Base-by-base conservation (phyloP, 2,888 invertebrate genomes). In the Sericinus montela region DNA sequence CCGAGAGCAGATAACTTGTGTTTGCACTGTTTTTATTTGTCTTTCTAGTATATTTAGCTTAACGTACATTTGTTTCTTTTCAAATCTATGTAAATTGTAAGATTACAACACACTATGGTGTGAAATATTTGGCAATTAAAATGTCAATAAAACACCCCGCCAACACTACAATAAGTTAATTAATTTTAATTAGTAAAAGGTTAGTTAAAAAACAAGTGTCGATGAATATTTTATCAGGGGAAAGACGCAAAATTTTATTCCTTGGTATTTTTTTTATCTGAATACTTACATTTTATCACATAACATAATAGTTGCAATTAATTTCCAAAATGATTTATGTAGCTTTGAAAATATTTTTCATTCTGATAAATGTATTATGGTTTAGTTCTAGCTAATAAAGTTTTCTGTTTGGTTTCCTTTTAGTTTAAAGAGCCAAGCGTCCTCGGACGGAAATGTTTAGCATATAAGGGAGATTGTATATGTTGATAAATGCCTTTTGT, bases 1-100 rank as follows among this genome's bases (percentile, higher is more conserved):
- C 97, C 0, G 97, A 97, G 83, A 93, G 96, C 44, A 94, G 97
- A 93, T 96, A 93, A 92, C 75, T 48, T 45, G 52, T n/a, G n/a
- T 6, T 30, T 38, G 41, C 16, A 14, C 13, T 36, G 13, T 10
- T 9, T 38, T 32, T 32, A 32, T 32, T 32, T 32, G 5, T 13
- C 1, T 29, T 29, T 23, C 15, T 40, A 30, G 37, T 25, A 32
- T 45, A 41, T 23, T 42, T 50, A 45, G 41, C n/a, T 41, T 50
- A 30, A 45, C 13, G n/a, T 11, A 32, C 13, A 30, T 30, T 11
- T 23, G 10, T 32, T 13, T 25, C 6, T 45, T 44, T 50, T 45
- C 45, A 50, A 41, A 45, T 37, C 41, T 42, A 42, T 45, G 45
- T 41, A 41, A 42, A 36, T 49, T 40, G n/a, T n/a, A 9, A 32